Evolutionary conservation across 2,888 invertebrate species (phyloP).

Genomic region (Allygus modestus): DNA sequence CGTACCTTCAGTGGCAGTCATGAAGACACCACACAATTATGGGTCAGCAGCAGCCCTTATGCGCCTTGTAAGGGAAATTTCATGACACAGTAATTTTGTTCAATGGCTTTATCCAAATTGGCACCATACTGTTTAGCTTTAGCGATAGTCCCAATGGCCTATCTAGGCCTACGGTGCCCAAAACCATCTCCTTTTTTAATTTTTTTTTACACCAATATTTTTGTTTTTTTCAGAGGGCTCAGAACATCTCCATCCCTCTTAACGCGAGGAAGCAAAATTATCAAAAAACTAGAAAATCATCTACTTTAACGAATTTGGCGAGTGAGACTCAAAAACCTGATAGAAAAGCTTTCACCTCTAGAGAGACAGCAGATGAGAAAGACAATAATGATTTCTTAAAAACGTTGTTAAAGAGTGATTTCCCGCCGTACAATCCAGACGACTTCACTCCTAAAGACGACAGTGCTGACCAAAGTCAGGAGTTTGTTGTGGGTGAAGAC

Average conservation of each 20-base stretch:
- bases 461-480: neutral
- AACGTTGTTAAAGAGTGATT: constrained; percentile 2
- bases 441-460: constrained; percentile 32
- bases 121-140: too few relatives aligned
- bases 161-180: too few relatives aligned
- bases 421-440: constrained; percentile 38
- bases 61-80: too few relatives aligned
- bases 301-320: neutral
- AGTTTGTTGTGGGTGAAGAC: neutral
- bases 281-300: neutral
- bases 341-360: constrained; percentile 4
- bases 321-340: neutral
- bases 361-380: neutral
- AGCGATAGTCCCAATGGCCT: too few relatives aligned
- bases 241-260: neutral
- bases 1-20: too few relatives aligned
- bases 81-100: too few relatives aligned
- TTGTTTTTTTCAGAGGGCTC: neutral
- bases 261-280: neutral
- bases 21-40: too few relatives aligned
- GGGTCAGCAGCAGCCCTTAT: too few relatives aligned
- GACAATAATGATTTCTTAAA: neutral
- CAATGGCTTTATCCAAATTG: too few relatives aligned
- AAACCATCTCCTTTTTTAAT: too few relatives aligned
- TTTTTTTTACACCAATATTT: too few relatives aligned